Percentiles rank a stretch among this genome's conserved stretches.
Conservation (phyloP, 2,113 vertebrate species). For the Pteruthius melanotis region DNA sequence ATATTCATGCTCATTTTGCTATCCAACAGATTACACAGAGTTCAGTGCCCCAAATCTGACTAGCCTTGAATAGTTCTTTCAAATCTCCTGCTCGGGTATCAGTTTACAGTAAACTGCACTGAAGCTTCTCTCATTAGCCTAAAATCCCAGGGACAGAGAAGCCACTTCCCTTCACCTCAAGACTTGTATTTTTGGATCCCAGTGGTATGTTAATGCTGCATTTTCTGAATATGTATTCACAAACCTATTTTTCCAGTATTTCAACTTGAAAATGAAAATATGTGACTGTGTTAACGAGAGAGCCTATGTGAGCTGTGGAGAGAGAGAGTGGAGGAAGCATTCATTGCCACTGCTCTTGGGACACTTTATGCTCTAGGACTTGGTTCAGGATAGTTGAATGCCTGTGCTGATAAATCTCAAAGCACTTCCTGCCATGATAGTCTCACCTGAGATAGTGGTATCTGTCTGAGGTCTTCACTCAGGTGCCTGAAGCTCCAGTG, state of each 20-base stretch:
- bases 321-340: background rate
- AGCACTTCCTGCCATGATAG: background rate
- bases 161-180: background rate
- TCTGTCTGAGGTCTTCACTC: background rate
- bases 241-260: background rate
- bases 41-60: background rate
- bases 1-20: background rate
- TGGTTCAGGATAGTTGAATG: background rate
- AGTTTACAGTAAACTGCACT: background rate
- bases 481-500: background rate
- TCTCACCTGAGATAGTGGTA: background rate
- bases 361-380: background rate
- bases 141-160: background rate
- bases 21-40: background rate
- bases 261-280: background rate
- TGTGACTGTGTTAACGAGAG: background rate
- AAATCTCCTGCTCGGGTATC: background rate
- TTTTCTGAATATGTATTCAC: background rate
- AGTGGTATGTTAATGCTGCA: background rate
- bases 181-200: background rate
- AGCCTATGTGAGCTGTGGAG: background rate
- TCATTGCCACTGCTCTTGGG: background rate
- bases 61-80: background rate
- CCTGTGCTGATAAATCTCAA: background rate
- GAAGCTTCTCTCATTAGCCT: background rate